Conservation (phyloP, 2,797 vertebrate genomes). For the Lophius americanus region DNA sequence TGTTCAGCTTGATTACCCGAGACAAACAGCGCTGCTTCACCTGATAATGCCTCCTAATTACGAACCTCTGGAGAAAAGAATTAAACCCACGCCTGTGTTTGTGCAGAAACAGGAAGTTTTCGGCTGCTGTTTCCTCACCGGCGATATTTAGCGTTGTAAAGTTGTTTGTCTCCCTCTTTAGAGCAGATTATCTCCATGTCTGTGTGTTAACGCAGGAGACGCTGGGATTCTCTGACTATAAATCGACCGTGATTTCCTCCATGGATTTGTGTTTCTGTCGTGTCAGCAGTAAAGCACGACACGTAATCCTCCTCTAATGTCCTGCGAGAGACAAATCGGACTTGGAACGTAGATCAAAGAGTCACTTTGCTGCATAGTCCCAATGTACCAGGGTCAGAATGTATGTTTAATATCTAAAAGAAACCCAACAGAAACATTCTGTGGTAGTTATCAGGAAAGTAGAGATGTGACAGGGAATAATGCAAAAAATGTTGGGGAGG, state of each 20-base stretch:
- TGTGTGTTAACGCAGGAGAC: conserved; percentile 3
- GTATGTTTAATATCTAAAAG: conserved; percentile 15
- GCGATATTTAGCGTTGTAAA: no score
- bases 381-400: background rate
- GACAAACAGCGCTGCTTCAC: conserved; percentile 26
- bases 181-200: conserved; percentile 10
- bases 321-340: conserved; percentile 25
- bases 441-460: no score
- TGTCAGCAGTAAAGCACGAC: conserved; percentile 12
- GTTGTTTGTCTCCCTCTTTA: background rate
- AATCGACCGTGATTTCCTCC: conserved; percentile 33
- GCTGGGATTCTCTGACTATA: conserved; percentile 9
- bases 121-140: background rate
- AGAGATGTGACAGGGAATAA: no score
- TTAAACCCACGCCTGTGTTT: conserved; percentile 37
- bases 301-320: conserved; percentile 1
- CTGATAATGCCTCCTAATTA: conserved; percentile 54
- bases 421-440: no score
- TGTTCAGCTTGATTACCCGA: conserved; percentile 45
- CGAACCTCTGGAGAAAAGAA: conserved; percentile 47
- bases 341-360: conserved; percentile 15
- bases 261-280: conserved; percentile 19
- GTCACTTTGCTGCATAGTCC: conserved; percentile 17
- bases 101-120: background rate
- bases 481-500: no score